Conservation (phyloP, 2,113 vertebrate genomes). For the Halcyon senegalensis region DNA sequence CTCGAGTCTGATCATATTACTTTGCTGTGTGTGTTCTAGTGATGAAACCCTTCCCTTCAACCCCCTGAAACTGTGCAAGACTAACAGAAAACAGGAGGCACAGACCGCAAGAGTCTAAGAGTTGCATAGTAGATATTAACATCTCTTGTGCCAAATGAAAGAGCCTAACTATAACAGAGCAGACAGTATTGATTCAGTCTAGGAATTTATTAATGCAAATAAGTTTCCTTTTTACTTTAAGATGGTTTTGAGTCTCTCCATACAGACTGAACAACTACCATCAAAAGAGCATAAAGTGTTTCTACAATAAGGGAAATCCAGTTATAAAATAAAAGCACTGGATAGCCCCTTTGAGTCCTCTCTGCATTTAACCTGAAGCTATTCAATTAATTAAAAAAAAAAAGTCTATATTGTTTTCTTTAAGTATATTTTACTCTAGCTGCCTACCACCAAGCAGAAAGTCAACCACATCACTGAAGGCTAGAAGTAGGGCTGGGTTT, state of each 20-base stretch:
- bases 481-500: neutral
- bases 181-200: neutral
- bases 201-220: neutral
- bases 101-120: neutral
- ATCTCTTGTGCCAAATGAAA: neutral
- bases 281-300: neutral
- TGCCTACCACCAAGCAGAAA: neutral
- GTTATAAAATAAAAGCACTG: neutral
- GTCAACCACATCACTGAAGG: neutral
- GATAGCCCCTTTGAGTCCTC: neutral
- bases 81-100: neutral
- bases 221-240: neutral
- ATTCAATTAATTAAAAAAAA: neutral
- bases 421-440: neutral
- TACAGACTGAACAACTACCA: neutral
- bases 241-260: neutral
- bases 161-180: neutral
- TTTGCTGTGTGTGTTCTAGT: conserved; percentile 12
- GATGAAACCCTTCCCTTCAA: neutral
- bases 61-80: neutral
- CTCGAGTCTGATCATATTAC: conserved; percentile 74
- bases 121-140: neutral
- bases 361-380: neutral
- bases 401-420: neutral
- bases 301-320: neutral